Conservation (phyloP, 2,797 vertebrate species). For the Aulostomus chinensis region DNA sequence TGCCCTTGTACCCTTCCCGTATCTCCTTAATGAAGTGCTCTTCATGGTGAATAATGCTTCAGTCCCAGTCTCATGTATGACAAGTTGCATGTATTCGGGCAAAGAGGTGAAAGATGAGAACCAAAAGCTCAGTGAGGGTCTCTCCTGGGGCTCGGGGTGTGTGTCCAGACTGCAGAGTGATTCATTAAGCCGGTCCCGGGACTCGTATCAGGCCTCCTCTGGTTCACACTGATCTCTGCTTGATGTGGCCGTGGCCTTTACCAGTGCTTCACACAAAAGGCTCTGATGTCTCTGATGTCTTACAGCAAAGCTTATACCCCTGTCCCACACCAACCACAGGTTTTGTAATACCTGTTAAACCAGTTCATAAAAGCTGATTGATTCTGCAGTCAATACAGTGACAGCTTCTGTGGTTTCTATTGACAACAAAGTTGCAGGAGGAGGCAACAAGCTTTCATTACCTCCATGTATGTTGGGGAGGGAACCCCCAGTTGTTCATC, state of each 20-base stretch:
- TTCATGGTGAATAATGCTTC: constrained; percentile 39
- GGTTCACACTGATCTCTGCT: constrained; percentile 27
- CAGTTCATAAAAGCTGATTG: too few species aligned
- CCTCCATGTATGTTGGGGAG: too few species aligned
- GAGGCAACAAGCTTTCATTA: too few species aligned
- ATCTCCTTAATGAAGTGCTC: constrained; percentile 64
- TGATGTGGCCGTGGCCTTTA: constrained; percentile 25
- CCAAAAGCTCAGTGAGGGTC: constrained; percentile 34
- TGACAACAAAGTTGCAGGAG: too few species aligned
- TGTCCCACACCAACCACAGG: too few species aligned
- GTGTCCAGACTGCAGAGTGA: constrained; percentile 64
- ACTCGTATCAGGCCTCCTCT: constrained; percentile 40
- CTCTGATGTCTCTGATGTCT: constrained; percentile 36
- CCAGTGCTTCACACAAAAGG: constrained; percentile 34
- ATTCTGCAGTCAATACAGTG: too few species aligned
- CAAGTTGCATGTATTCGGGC: constrained; percentile 43
- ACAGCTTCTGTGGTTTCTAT: too few species aligned
- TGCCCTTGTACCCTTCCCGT: constrained; percentile 44
- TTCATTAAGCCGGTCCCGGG: constrained; percentile 67
- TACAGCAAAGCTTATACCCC: constrained; percentile 15
- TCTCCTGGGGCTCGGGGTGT: constrained; percentile 44
- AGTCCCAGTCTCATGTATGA: constrained; percentile 47
- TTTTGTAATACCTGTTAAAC: too few species aligned
- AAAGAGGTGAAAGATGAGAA: constrained; percentile 50
- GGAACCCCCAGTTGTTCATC: too few species aligned